phyloP scores from a whole-genome alignment of 2,888 invertebrate genomes.

The Crematogaster levior region DNA sequence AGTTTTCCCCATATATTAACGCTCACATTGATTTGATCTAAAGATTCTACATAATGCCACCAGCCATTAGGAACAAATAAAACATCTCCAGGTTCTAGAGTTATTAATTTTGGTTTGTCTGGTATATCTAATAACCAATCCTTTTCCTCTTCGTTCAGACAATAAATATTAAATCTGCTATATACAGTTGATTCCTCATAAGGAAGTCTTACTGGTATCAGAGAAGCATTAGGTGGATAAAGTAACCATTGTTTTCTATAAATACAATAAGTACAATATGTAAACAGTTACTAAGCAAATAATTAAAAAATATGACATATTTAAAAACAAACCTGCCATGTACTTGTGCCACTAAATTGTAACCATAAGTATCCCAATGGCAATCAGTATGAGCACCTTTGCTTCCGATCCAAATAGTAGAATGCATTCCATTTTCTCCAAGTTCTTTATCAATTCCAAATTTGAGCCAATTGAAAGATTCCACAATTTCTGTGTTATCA shows the following conservation, averaged over 20 bases:
- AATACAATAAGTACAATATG: conserved; percentile 15
- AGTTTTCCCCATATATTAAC: conserved; percentile 93
- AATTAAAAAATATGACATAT: neutral
- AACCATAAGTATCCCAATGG: conserved; percentile 97
- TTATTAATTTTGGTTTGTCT: conserved; percentile 87
- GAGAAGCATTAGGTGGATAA: conserved; percentile 91
- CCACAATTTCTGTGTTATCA: conserved; percentile 87
- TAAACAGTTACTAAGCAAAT: neutral
- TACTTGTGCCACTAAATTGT: conserved; percentile 96
- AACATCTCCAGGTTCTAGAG: conserved; percentile 94
- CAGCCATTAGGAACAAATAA: conserved; percentile 96
- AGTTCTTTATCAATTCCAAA: conserved; percentile 90
- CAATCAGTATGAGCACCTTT: conserved; percentile 96
- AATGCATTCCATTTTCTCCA: conserved; percentile 87
- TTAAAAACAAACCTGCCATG: conserved; percentile 90
- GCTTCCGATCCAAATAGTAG: conserved; percentile 96
- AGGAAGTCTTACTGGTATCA: conserved; percentile 94
- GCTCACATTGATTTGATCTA: conserved; percentile 86
- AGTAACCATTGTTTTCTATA: conserved; percentile 95
- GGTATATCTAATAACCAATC: conserved; percentile 85
- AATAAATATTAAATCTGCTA: conserved; percentile 93
- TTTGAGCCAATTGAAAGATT: conserved; percentile 88
- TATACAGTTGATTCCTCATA: conserved; percentile 99
- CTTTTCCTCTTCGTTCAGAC: conserved; percentile 87
- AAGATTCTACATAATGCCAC: conserved; percentile 98